Evolutionary conservation across 2,113 vertebrate genomes (phyloP).

Genomic region (Chrysemys picta): DNA sequence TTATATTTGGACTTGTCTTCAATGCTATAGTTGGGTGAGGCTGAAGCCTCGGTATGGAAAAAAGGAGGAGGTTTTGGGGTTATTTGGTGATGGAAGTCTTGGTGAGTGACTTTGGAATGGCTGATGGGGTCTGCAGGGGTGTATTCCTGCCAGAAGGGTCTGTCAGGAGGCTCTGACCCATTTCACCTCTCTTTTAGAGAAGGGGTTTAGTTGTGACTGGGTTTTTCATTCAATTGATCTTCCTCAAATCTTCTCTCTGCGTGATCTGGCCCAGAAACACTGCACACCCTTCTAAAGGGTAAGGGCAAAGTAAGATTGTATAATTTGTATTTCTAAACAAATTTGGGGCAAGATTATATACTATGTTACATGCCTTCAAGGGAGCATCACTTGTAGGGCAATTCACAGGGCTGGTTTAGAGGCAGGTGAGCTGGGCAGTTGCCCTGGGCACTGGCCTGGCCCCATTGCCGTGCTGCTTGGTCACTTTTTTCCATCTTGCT

Average conservation of each 20-base stretch:
- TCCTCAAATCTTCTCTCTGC: not conserved
- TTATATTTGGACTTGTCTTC: not conserved
- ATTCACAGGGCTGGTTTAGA: not conserved
- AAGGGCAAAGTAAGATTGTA: not conserved
- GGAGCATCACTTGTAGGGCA: not conserved
- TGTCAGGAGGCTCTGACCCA: not conserved
- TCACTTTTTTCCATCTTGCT: not conserved
- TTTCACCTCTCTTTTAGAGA: not conserved
- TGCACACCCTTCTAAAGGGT: not conserved
- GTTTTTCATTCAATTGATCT: not conserved
- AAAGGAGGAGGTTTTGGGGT: not conserved
- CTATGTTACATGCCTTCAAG: fast-evolving
- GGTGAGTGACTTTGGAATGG: not conserved
- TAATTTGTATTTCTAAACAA: not conserved
- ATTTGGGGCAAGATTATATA: not conserved
- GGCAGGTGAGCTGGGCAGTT: not conserved
- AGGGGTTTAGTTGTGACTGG: not conserved
- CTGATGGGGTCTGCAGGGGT: not conserved
- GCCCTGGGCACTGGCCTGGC: not conserved
- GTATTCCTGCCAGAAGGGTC: not conserved
- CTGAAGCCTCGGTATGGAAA: too few species aligned
- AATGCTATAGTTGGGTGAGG: not conserved
- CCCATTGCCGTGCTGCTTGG: not conserved
- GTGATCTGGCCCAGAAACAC: not conserved
- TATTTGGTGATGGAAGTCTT: not conserved